Evolutionary conservation across 2,113 vertebrate genomes (phyloP).

Genomic region (Nesospiza acunhae): DNA sequence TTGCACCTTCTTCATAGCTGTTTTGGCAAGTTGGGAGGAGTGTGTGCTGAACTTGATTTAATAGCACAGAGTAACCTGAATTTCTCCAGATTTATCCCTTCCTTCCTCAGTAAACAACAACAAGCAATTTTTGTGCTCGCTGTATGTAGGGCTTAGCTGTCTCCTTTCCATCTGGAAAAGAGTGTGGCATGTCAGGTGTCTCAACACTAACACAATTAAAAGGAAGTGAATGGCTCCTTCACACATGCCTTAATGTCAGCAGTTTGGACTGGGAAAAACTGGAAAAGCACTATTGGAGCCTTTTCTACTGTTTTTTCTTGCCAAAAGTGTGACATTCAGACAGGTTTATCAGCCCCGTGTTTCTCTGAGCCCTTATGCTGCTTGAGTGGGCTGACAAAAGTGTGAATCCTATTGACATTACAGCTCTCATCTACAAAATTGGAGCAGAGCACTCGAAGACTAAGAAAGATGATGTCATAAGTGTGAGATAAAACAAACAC

Average conservation of each 20-base stretch:
- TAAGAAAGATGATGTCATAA: neutral
- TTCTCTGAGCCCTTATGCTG: conserved; percentile 69
- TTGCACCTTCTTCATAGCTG: neutral
- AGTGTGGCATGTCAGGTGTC: conserved; percentile 24
- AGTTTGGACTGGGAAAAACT: conserved; percentile 63
- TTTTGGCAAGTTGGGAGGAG: neutral
- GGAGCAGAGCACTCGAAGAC: neutral
- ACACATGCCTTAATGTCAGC: conserved; percentile 66
- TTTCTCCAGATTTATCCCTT: neutral
- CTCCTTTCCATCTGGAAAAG: conserved; percentile 19
- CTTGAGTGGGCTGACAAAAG: conserved; percentile 67
- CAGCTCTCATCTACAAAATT: neutral
- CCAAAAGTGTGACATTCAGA: conserved; percentile 77
- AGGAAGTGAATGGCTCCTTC: conserved; percentile 14
- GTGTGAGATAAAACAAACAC: neutral
- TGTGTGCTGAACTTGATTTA: neutral
- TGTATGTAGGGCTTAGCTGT: neutral
- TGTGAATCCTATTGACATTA: conserved; percentile 68
- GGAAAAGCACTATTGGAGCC: conserved; percentile 62
- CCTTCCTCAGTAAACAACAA: neutral
- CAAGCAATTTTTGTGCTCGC: neutral
- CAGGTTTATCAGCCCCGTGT: conserved; percentile 69
- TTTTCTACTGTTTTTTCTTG: conserved; percentile 61
- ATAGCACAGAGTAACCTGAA: neutral
- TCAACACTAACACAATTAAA: neutral